Base-by-base conservation (phyloP, 2,113 vertebrate species). In the Notarius quadriscutis region DNA sequence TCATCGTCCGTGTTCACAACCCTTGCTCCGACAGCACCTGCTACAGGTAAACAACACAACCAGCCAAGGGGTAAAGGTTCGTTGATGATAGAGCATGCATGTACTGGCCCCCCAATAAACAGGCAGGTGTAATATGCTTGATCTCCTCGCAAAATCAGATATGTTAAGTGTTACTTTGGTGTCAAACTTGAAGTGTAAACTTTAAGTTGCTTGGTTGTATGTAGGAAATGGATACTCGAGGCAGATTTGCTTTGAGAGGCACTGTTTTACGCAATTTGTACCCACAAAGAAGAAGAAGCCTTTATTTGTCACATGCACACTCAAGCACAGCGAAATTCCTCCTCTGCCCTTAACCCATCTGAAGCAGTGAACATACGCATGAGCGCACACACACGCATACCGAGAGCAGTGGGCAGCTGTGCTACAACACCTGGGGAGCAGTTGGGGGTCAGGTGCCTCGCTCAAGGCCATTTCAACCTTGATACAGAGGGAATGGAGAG, bases 21-120 rank as follows among this genome's bases (percentile, higher is more conserved):
- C 97, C 98, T 65, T 98, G 98, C 86, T 96, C 97, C 0, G 98
- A 99, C 83, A 96, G 94, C n/a, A 96, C 96, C 89, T 97, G 97
- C 88, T 99, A 99, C 96, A 99, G 98, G 98, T 99, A 92, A 93
- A 77, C 55, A 41, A 1, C 14, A 80, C 7, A 82, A 60, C 22
- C 27, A 10, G 25, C 1, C 22, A 55, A 25, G 48, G 5, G 15
- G n/a, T 22, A 77, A 3, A 25, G 7, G 50, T 62, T 79, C 4
- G 27, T 5, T 55, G 55, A 25, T 34, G 14, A 2, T 27, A 17
- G 1, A 51, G 84, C 53, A 48, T 3, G 5, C 51, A 48, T 48
- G 22, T 58, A 22, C 30, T 27, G 15, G 22, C 69, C 57, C 6
- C 8, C 6, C 7, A 27, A 27, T 12, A 17, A 62, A 17, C 5